Evolutionary conservation across 2,888 invertebrate species (phyloP), one percentile per base, ranked within the genome.

Genomic region (Agrochola circellaris): DNA sequence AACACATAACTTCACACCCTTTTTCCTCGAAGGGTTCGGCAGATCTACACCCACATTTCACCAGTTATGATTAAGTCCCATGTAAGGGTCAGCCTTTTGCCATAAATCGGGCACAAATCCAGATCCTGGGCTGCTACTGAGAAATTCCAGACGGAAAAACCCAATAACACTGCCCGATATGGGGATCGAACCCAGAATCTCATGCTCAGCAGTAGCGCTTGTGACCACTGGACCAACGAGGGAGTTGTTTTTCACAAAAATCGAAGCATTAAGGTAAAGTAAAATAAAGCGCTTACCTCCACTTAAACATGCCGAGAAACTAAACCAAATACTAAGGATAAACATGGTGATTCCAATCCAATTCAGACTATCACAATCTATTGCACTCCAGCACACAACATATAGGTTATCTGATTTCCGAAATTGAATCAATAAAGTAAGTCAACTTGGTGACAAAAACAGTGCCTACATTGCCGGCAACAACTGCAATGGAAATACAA

Each of bases 271-370:
- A 5, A 20, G 17, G 11, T 38, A 26, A 17, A 48, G 1, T 54
- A 48, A 54, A 66, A 51, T 15, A 0, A 26, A 26, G 8, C 15
- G 54, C 73, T 69, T 69, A 83, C 83, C 79, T 70, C 48, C 42
- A 69, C 17, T 56, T 30, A 70, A 54, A 69, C 34, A 45, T 73
- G 54, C 13, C 1, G 51, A 74, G 4, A 78, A 66, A 62, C 42
- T 56, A 0, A 77, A n/a, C 64, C 54, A 82, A 26, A 77, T 23
- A 23, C 54, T 26, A 15, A 81, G 13, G 0, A 42, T 26, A 23
- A 48, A 2, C 82, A 81, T 81, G 42, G 7, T 23, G 15, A 45
- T 62, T n/a, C 0, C 3, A 54, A 45, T 66, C 7, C 30, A 45
- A 56, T 23, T 4, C 26, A 34, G 17, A 62, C 7, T 20, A 51